Percentiles rank a stretch among this genome's conserved stretches.
Evolutionary conservation across 1,140 invertebrate genomes (phyloP).

Genomic region (Pseudomyrmex sp.): DNA sequence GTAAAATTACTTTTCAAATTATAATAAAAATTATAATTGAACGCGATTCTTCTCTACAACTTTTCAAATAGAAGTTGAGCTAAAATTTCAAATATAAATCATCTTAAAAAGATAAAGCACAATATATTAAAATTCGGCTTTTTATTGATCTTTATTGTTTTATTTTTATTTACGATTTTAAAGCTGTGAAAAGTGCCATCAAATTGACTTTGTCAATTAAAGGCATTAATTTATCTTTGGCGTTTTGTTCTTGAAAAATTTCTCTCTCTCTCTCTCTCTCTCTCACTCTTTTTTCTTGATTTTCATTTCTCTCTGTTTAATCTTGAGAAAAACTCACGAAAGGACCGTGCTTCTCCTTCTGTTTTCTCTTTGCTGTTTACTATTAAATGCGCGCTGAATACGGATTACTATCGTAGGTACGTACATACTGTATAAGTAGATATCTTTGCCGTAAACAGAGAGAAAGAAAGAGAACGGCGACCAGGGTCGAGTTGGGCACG

Average conservation of each 20-base stretch:
- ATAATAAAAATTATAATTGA: neutral
- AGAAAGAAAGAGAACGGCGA: slow-evolving; percentile 17
- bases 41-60: neutral
- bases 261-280: too few species aligned
- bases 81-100: too few species aligned
- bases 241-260: too few species aligned
- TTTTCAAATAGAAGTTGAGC: neutral
- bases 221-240: too few species aligned
- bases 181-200: too few species aligned
- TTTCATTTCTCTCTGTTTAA: neutral
- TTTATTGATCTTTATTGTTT: too few species aligned
- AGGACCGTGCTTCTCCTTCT: neutral
- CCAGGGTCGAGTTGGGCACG: slow-evolving; percentile 65
- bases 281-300: neutral
- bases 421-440: slow-evolving; percentile 58
- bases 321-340: slow-evolving; percentile 12
- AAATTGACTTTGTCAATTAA: too few species aligned
- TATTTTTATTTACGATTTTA: too few species aligned
- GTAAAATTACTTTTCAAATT: too few species aligned
- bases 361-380: slow-evolving; percentile 15
- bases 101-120: too few species aligned
- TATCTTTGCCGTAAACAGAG: slow-evolving; percentile 64
- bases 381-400: slow-evolving; percentile 55
- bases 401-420: slow-evolving; percentile 39
- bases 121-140: too few species aligned